These are phyloP conservation scores for Apaloderma vittatum DNA, from an alignment of 2,113 vertebrate species.

Conservation along the genomic window DNA sequence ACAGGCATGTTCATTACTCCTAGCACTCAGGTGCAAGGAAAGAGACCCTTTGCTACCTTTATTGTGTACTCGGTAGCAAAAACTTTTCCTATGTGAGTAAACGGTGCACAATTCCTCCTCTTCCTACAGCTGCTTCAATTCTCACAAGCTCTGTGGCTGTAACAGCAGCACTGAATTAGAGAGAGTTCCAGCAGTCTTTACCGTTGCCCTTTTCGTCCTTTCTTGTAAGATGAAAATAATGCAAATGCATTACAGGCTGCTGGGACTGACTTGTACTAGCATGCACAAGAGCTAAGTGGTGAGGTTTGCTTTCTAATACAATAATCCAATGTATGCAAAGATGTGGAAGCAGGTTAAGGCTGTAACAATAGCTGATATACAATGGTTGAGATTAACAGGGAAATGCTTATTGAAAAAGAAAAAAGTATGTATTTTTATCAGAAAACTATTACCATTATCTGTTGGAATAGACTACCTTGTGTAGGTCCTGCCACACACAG, in stretches of 20 bases:
- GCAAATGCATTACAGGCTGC: neutral
- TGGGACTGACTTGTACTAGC: neutral
- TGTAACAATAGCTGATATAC: neutral
- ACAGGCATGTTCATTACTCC: neutral
- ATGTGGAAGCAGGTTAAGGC: neutral
- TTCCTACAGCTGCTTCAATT: neutral
- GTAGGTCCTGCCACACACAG: neutral
- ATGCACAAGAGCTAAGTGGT: neutral
- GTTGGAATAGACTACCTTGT: neutral
- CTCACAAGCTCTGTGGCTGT: neutral
- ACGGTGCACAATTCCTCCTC: rapidly evolving
- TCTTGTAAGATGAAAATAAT: neutral
- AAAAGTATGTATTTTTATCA: neutral
- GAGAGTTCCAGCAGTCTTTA: neutral
- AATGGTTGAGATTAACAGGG: neutral
- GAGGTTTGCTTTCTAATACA: neutral
- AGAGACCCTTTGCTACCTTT: neutral
- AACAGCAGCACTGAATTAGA: neutral
- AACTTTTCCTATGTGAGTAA: neutral
- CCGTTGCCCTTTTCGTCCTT: neutral
- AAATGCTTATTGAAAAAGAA: neutral
- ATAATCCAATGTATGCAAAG: neutral
- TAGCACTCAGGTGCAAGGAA: neutral
- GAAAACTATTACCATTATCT: neutral
- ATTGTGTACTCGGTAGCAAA: neutral